Evolutionary conservation across 2,888 invertebrate genomes (phyloP), one percentile per base, ranked within the genome.

Genomic region (Acleris laterana): DNA sequence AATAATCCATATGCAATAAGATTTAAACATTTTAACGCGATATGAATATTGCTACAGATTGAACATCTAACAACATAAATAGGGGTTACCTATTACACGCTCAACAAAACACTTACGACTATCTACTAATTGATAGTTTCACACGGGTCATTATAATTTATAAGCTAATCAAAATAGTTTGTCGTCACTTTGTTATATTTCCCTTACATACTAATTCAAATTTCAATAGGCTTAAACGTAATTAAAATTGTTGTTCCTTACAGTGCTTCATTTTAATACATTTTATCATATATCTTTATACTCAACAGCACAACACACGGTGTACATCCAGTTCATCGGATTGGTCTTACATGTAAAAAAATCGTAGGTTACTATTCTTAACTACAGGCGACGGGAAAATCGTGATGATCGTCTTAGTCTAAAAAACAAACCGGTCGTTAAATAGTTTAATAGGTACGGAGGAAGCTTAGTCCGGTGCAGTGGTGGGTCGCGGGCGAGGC

Each of bases 301-400:
- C 50, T 49, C 32, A 62, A 66, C 57, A 55, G 65, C 56, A 66
- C 57, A 69, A 69, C 64, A 67, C 65, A 68, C 58, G 13, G n/a
- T 48, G 67, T 58, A 64, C 32, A 62, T 53, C 59, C 66, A 65
- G 62, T 56, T 62, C 13, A 55, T 56, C 22, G 17, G 38, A 57
- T 55, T 44, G 46, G 71, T 69, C 68, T 74, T 70, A 62, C 49
- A 69, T 71, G 70, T 75, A 77, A 69, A 70, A 25, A 69, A 62
- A 70, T 72, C 57, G 62, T 70, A 59, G 64, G 55, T 71, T 72
- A 72, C 72, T 69, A 66, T 69, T 70, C 69, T 69, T 69, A 69
- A 68, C 70, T 73, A 74, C 71, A 51, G 51, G 46, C 66, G 63
- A 71, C 70, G 56, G 59, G 60, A 51, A 19, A 69, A 58, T 68